Percentiles rank a stretch among this genome's conserved stretches.
Conservation (phyloP, 1,140 invertebrate species). For the Vanessa atalanta region DNA sequence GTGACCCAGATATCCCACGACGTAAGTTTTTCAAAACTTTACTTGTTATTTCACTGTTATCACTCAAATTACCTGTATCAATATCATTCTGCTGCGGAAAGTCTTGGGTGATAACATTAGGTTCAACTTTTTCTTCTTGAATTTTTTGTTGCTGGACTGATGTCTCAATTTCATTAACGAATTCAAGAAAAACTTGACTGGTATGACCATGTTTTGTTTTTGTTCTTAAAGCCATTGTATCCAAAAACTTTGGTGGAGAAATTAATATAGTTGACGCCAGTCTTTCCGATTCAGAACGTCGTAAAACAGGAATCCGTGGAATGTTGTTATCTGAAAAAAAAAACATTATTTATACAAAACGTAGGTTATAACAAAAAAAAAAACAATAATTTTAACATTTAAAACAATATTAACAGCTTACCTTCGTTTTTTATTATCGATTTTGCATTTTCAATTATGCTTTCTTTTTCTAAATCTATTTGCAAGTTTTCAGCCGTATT, state of each 20-base stretch:
- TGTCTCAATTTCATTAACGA: constrained; percentile 63
- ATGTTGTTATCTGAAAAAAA: constrained; percentile 71
- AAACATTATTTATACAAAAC: constrained; percentile 5
- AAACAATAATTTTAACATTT: neutral
- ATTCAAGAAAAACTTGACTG: constrained; percentile 81
- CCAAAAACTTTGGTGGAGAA: constrained; percentile 77
- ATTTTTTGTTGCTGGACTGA: constrained; percentile 46
- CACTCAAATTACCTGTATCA: constrained; percentile 68
- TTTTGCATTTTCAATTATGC: constrained; percentile 8
- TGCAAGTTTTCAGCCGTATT: constrained; percentile 12
- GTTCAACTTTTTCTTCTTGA: constrained; percentile 14
- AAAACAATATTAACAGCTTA: constrained; percentile 12
- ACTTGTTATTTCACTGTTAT: constrained; percentile 73
- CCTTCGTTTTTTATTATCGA: constrained; percentile 17
- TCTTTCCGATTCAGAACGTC: constrained; percentile 74
- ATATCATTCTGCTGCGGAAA: constrained; percentile 40
- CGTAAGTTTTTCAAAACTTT: constrained; percentile 67
- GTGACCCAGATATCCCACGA: constrained; percentile 65
- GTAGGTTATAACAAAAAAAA: too few relatives aligned
- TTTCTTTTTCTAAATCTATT: neutral
- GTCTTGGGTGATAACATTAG: constrained; percentile 3
- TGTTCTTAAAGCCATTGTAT: constrained; percentile 90
- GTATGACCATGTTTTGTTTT: constrained; percentile 82
- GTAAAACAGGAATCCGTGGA: constrained; percentile 65
- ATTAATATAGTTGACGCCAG: constrained; percentile 81